These are phyloP conservation scores for Odontophorus gujanensis DNA, from an alignment of 2,113 vertebrate species.

Conservation along the genomic window DNA sequence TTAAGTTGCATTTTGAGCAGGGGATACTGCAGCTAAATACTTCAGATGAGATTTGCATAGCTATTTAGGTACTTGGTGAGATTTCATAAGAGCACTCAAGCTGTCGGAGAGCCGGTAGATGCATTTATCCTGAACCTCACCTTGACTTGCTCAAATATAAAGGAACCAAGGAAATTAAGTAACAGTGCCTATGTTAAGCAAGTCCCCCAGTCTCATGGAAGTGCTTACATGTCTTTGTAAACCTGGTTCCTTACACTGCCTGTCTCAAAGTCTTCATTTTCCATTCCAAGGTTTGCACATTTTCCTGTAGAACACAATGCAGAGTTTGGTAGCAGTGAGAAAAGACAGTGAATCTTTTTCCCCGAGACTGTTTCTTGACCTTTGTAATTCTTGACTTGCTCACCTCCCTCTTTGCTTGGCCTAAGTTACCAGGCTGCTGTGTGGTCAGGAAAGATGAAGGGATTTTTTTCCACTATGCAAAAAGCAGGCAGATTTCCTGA, in stretches of 20 bases:
- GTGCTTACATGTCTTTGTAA: background rate
- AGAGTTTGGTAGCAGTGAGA: background rate
- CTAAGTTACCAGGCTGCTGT: background rate
- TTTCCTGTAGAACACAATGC: background rate
- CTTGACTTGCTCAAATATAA: constrained; percentile 40
- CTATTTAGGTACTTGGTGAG: constrained; percentile 49
- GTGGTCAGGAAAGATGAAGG: background rate
- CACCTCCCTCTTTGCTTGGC: background rate
- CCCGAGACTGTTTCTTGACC: background rate
- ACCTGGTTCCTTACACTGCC: background rate
- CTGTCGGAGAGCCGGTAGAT: background rate
- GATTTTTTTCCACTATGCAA: background rate
- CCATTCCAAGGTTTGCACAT: background rate
- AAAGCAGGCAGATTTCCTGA: background rate
- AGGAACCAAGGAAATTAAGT: background rate
- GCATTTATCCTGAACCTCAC: background rate
- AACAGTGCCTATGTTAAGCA: background rate
- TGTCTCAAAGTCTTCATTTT: background rate
- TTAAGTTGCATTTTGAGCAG: constrained; percentile 33
- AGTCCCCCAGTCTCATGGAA: background rate
- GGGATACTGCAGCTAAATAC: constrained; percentile 26
- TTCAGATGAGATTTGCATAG: constrained; percentile 51
- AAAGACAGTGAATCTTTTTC: background rate
- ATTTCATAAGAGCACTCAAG: constrained; percentile 45
- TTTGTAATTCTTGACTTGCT: rapidly evolving